Evolutionary conservation across 2,797 vertebrate genomes (phyloP), one percentile per base, ranked within the genome.

Genomic region (Anniella stebbinsi): DNA sequence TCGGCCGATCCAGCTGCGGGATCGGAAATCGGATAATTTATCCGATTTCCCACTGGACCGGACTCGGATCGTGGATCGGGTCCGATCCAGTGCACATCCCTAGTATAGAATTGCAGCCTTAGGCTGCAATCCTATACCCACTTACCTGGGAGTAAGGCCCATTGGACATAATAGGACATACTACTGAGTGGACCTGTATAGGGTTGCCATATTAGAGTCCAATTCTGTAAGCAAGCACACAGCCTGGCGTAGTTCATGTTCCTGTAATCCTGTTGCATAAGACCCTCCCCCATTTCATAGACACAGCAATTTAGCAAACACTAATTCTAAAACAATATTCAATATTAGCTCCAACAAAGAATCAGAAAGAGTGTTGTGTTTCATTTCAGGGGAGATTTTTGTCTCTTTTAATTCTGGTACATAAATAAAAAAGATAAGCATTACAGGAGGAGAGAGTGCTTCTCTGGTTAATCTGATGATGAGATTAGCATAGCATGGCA

Each of bases 291-390:
- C 36, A 63, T 69, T 70, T 15, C 4, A 73, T 17, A 88, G 83
- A 94, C 87, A 54, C 92, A 96, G 87, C 91, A 93, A 89, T 48
- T 93, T 87, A 92, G 69, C 57, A 51, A 89, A 70, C 51, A 94
- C 73, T 91, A 91, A 93, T 95, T 95, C 84, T 88, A 75, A 93
- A 33, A 90, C 86, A 91, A 11, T 7, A 67, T 63, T 77, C 51
- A 88, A 93, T 87, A 93, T 92, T 89, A 90, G 86, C 87, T 75
- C 90, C 87, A 88, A 93, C 82, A 91, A 92, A 93, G 86, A 87
- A 75, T 93, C 90, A 88, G 66, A 93, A 17, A 48, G 1, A 66
- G 63, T 80, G 87, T 12, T 83, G 1, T 60, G 51, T 80, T 88
- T 15, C 80, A 30, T 41, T 33, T 76, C 89, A 80, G 80, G 92